Evolutionary conservation across 2,888 invertebrate species (phyloP), one percentile per base, ranked within the genome.

Genomic region (Spilarctia lutea): DNA sequence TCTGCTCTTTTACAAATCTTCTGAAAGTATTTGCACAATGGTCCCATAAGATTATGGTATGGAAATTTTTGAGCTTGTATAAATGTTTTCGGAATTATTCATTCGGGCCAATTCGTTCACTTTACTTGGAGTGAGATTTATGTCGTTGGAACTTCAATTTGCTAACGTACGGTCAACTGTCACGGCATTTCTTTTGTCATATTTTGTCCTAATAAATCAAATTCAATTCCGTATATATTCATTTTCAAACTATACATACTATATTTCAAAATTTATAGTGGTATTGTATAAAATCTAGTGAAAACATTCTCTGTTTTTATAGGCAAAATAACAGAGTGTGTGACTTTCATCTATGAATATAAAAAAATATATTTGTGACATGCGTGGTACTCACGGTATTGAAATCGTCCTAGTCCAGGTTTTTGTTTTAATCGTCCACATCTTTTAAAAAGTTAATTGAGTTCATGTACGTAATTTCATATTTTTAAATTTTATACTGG

Each of bases 41-140:
- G 81, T 82, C 82, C 74, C 79, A 78, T 63, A 77, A 84, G 80
- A 84, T 85, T 85, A 86, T 82, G 80, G 75, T 76, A 87, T 83
- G 85, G 83, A 84, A 87, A 87, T 85, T 84, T 84, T 83, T 83
- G 81, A 80, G 82, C 82, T 86, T 86, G 87, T 85, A 85, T 87
- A 88, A 89, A 90, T 89, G 85, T 90, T 90, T 88, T 87, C 81
- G 81, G 89, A 92, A 91, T 92, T 89, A 92, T 93, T 92, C 89
- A 92, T 91, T 88, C 85, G 84, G 82, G 86, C 86, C 87, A 87
- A 91, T 91, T 91, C 89, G 86, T 89, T 89, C 88, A 87, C 88
- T 87, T 89, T 86, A 85, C 86, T 85, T 85, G 90, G 88, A 89
- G 88, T 89, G 87, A 92, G 91, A 93, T 94, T 93, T 93, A 93